Evolutionary conservation across 2,888 invertebrate species (phyloP).

Genomic region (Acanthosepion pharaonis): DNA sequence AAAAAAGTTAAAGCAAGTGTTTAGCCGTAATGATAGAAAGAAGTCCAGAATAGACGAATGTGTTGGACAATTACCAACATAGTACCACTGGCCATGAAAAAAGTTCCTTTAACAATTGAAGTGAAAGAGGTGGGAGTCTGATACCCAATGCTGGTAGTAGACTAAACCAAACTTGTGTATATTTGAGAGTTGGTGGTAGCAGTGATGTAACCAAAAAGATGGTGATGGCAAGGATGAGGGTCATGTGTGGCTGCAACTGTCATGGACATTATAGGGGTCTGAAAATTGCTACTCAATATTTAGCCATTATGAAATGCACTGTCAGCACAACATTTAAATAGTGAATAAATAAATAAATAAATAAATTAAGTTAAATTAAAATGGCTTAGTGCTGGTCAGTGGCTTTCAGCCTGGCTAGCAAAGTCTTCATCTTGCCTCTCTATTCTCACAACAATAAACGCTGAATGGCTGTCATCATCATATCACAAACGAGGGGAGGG

Average conservation of each 20-base stretch:
- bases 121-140: not conserved
- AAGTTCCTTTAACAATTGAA: not conserved
- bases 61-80: not conserved
- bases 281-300: not conserved
- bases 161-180: constrained; percentile 2
- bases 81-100: not conserved
- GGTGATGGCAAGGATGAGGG: not conserved
- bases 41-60: not conserved
- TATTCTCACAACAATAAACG: not conserved
- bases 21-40: not conserved
- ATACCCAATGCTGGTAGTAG: not conserved
- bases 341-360: not conserved
- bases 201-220: constrained; percentile 8
- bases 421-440: not conserved
- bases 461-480: not conserved
- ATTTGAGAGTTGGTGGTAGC: not conserved
- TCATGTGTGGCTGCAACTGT: not conserved
- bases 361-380: not conserved
- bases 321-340: not conserved
- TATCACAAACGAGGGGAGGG: not conserved
- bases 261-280: not conserved
- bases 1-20: constrained; percentile 7
- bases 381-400: not conserved
- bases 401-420: not conserved
- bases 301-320: not conserved